phyloP scores from a whole-genome alignment of 2,797 vertebrate species.

The Urosaurus nigricauda region DNA sequence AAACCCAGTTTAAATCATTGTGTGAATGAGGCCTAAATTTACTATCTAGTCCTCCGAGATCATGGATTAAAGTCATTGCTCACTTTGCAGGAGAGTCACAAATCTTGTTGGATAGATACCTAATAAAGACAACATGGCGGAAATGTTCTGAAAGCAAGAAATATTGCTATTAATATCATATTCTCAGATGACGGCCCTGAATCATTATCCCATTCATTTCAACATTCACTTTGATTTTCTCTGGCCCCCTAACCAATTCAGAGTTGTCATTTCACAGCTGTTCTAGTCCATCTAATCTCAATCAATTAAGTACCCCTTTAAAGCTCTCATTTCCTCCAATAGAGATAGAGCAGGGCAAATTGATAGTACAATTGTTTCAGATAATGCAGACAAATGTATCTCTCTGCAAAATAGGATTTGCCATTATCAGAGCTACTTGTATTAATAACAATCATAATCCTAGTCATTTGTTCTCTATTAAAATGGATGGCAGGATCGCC shows the following conservation, averaged over 20 bases:
- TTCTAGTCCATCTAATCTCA: slow-evolving; percentile 62
- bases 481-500: not conserved
- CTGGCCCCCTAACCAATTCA: slow-evolving; percentile 14
- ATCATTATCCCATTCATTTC: slow-evolving; percentile 20
- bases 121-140: not conserved
- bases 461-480: slow-evolving; percentile 28
- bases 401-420: slow-evolving; percentile 15
- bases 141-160: not conserved
- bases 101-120: not conserved
- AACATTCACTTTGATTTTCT: slow-evolving; percentile 31
- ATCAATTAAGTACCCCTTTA: slow-evolving; percentile 64
- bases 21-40: not conserved
- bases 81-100: not conserved
- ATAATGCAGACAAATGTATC: slow-evolving; percentile 30
- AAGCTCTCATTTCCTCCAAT: slow-evolving; percentile 59
- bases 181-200: not conserved
- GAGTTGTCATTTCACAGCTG: slow-evolving; percentile 54
- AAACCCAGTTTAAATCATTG: no score
- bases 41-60: not conserved
- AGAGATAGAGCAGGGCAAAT: slow-evolving; percentile 30
- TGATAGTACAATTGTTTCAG: slow-evolving; percentile 41
- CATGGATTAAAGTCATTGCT: not conserved
- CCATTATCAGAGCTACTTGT: not conserved
- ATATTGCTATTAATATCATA: not conserved
- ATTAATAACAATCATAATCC: slow-evolving; percentile 23